Evolutionary conservation across 2,113 vertebrate genomes (phyloP).

Genomic region (Ploceus nigricollis): DNA sequence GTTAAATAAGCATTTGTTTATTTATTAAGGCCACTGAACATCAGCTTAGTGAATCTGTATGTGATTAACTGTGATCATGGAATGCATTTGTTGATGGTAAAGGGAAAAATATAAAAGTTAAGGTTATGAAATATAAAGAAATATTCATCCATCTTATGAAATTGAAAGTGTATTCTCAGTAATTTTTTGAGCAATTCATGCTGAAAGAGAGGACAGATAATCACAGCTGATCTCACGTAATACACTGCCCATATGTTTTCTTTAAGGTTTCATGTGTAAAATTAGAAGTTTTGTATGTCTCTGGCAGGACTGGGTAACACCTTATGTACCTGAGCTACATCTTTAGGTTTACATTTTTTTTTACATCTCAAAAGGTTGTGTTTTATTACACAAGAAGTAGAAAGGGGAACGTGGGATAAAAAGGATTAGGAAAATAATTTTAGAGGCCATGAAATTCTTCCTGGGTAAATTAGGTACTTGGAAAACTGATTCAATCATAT

Average conservation of each 20-base stretch:
- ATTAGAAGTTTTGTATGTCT: not conserved
- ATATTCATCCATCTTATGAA: not conserved
- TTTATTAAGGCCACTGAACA: not conserved
- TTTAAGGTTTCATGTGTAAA: not conserved
- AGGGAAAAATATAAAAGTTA: not conserved
- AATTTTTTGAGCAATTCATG: not conserved
- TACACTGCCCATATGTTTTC: not conserved
- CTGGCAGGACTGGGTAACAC: not conserved
- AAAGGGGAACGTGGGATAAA: not conserved
- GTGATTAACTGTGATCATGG: not conserved
- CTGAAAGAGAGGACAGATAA: not conserved
- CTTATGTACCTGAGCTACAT: not conserved
- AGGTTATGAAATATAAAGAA: not conserved
- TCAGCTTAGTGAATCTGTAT: not conserved
- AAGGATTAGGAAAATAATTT: conserved; percentile 33
- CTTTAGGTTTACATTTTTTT: not conserved
- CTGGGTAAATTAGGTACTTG: conserved; percentile 53
- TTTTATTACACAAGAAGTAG: not conserved
- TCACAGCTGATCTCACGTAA: not conserved
- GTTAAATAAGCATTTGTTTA: not conserved
- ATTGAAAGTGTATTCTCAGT: not conserved
- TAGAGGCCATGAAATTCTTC: conserved; percentile 23
- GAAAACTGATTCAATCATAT: conserved; percentile 55
- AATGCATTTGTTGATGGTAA: not conserved
- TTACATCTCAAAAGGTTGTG: not conserved